These are phyloP conservation scores for Enteromius argenteus DNA, from an alignment of 2,797 vertebrate species.

Conservation along the genomic window DNA sequence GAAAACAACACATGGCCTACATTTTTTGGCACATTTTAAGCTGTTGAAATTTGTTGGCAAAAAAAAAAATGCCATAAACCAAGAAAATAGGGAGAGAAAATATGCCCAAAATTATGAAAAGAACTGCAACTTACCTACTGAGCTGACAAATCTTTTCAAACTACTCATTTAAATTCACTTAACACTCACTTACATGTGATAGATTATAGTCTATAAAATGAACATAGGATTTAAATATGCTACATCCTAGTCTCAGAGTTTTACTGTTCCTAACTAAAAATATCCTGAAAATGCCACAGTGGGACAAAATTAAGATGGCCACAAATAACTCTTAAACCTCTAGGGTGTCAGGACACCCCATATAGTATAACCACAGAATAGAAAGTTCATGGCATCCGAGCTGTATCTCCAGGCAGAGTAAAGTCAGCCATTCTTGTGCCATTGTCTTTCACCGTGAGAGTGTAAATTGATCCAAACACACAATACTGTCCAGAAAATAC, in stretches of 20 bases:
- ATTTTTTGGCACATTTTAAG: neutral
- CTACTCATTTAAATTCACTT: neutral
- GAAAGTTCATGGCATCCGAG: slow-evolving; percentile 9
- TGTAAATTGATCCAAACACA: slow-evolving; percentile 47
- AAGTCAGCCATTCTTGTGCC: slow-evolving; percentile 17
- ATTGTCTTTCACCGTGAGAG: slow-evolving; percentile 37
- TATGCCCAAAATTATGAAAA: neutral
- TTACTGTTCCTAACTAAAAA: neutral
- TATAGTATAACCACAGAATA: neutral
- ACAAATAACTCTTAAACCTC: slow-evolving; percentile 14
- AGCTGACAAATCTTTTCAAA: neutral
- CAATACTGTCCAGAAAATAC: slow-evolving; percentile 46
- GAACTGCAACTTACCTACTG: neutral
- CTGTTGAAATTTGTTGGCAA: neutral
- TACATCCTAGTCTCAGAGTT: neutral
- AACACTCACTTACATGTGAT: neutral
- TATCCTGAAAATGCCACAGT: neutral
- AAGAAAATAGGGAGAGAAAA: neutral
- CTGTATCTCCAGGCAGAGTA: neutral
- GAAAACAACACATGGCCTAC: neutral
- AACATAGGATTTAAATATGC: neutral
- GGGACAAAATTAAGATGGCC: neutral
- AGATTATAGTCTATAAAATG: neutral
- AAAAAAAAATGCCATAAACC: neutral
- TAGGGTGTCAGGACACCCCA: slow-evolving; percentile 13